Percentiles rank a stretch among this genome's conserved stretches.
phyloP scores from a whole-genome alignment of 2,113 vertebrate species.

The Seriola rivoliana region DNA sequence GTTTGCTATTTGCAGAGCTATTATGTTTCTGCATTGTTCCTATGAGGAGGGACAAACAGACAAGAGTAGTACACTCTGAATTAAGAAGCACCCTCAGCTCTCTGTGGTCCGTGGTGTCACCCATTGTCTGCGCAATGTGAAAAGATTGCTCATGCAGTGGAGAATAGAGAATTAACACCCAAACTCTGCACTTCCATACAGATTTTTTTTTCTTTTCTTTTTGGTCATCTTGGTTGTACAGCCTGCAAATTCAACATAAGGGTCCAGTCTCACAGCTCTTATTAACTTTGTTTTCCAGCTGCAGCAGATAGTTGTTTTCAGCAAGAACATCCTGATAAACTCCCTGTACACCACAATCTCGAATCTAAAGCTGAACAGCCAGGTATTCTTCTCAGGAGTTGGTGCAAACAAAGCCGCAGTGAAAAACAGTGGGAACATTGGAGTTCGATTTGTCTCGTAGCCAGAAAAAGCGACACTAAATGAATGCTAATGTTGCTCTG shows the following conservation, averaged over 20 bases:
- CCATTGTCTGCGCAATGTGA: neutral
- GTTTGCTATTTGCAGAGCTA: constrained; percentile 35
- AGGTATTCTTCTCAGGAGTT: neutral
- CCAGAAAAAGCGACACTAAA: neutral
- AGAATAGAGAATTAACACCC: constrained; percentile 2
- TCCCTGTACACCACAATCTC: neutral
- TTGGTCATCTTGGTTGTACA: neutral
- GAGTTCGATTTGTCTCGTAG: neutral
- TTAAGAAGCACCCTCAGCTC: constrained; percentile 10
- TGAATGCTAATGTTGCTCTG: constrained; percentile 1
- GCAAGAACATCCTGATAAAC: neutral
- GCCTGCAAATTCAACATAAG: constrained; percentile 8
- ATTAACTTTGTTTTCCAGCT: too few species aligned
- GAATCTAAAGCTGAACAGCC: too few species aligned
- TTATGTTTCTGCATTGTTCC: constrained; percentile 45
- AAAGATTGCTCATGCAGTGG: neutral
- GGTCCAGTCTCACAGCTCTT: neutral
- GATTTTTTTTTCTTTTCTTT: too few species aligned
- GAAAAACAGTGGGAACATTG: neutral
- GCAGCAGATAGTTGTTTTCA: neutral
- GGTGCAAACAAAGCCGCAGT: neutral
- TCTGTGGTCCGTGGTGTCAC: neutral
- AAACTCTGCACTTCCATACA: neutral
- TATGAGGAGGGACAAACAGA: neutral
- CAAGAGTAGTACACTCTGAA: neutral